These are phyloP conservation scores for Lochmaea capreae DNA, from an alignment of 2,888 invertebrate genomes.

Conservation along the genomic window DNA sequence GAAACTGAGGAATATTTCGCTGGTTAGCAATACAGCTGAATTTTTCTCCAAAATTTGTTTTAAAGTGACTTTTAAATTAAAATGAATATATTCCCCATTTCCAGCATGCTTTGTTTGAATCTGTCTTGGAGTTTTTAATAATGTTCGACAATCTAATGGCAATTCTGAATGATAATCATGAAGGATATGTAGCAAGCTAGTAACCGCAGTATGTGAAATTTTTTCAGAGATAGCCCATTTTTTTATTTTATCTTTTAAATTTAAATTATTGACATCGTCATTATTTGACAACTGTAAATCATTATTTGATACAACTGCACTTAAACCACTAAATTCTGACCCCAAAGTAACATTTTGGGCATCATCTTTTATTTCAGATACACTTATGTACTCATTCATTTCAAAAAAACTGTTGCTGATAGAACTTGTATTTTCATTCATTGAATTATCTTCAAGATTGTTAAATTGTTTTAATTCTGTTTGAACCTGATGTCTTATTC, in stretches of 20 bases:
- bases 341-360: constrained; percentile 12
- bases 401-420: not conserved
- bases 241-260: constrained; percentile 24
- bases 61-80: constrained; percentile 19
- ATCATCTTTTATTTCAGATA: not conserved
- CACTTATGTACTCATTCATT: too few species aligned
- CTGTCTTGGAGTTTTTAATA: constrained; percentile 22
- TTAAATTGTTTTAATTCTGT: constrained; percentile 14
- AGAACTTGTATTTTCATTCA: constrained; percentile 17
- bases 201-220: constrained; percentile 25
- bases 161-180: constrained; percentile 18
- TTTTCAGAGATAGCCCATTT: constrained; percentile 20
- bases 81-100: constrained; percentile 25
- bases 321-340: constrained; percentile 8
- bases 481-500: constrained; percentile 14
- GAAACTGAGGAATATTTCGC: constrained; percentile 2
- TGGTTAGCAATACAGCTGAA: not conserved
- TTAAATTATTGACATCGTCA: constrained; percentile 18
- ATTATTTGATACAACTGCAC: too few species aligned
- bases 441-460: constrained; percentile 18
- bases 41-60: constrained; percentile 8
- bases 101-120: constrained; percentile 13
- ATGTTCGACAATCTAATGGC: constrained; percentile 25
- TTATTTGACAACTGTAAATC: not conserved
- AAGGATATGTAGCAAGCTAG: constrained; percentile 18